A percentile compares a stretch with the other conserved stretches of the same genome.
Evolutionary conservation across 2,113 vertebrate genomes (phyloP).

Genomic region (Tetrao urogallus): DNA sequence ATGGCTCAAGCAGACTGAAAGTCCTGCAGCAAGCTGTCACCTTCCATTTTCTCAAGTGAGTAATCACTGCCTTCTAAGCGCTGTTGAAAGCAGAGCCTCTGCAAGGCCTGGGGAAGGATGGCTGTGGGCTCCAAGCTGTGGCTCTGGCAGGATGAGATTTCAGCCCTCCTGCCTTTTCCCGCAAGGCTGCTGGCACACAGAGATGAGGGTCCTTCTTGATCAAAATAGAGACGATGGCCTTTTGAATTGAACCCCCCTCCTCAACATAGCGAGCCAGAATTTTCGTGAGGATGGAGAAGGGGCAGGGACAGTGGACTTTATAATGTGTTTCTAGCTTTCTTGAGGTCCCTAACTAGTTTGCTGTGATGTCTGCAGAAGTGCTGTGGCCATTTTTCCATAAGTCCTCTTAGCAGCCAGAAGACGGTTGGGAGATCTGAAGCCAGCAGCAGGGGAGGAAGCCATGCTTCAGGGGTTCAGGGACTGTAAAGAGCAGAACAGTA

Average conservation of each 20-base stretch:
- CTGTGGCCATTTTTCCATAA: background rate
- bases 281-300: background rate
- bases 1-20: background rate
- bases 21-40: background rate
- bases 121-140: accelerated
- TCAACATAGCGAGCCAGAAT: accelerated
- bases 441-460: background rate
- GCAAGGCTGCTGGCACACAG: background rate
- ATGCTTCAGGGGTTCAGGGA: background rate
- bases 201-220: background rate
- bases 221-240: background rate
- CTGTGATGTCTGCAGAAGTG: background rate
- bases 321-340: background rate
- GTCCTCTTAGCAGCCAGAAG: background rate
- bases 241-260: accelerated
- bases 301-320: background rate
- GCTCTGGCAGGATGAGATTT: background rate
- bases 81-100: accelerated
- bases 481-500: background rate
- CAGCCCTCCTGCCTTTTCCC: background rate
- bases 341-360: background rate
- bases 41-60: background rate
- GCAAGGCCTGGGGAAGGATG: background rate
- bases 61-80: background rate
- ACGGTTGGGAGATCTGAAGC: background rate